phyloP scores from a whole-genome alignment of 2,797 vertebrate species.

The Sebastes kiyomatsui region DNA sequence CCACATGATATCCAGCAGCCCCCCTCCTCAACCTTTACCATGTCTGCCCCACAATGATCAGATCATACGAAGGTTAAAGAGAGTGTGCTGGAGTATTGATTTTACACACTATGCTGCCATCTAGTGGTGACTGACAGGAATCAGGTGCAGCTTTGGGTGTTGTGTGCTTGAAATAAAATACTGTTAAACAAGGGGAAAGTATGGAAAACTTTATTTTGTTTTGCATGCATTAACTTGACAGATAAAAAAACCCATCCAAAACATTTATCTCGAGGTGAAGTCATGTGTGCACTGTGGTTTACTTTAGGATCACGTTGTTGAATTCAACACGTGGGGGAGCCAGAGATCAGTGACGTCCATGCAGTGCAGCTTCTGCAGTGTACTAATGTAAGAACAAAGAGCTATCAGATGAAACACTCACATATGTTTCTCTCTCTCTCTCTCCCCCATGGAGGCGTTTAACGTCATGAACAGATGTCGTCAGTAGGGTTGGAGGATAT shows the following conservation, averaged over 20 bases:
- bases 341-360: slow-evolving; percentile 24
- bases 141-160: not conserved
- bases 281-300: not conserved
- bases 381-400: not conserved
- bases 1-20: slow-evolving; percentile 65
- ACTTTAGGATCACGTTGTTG: not conserved
- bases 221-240: not conserved
- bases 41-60: not conserved
- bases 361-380: not conserved
- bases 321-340: slow-evolving; percentile 39
- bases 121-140: slow-evolving; percentile 60
- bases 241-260: not conserved
- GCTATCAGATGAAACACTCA: not conserved
- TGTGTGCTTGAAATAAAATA: not conserved
- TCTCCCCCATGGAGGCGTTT: not conserved
- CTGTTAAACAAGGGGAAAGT: not conserved
- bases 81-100: not conserved
- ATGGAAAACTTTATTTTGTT: not conserved
- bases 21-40: slow-evolving; percentile 37
- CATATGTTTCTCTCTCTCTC: not conserved
- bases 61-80: not conserved
- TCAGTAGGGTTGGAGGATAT: not conserved
- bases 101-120: slow-evolving; percentile 55
- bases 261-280: not conserved
- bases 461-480: slow-evolving; percentile 2